phyloP scores from a whole-genome alignment of 2,888 invertebrate genomes.

The Teinopalpus imperialis region DNA sequence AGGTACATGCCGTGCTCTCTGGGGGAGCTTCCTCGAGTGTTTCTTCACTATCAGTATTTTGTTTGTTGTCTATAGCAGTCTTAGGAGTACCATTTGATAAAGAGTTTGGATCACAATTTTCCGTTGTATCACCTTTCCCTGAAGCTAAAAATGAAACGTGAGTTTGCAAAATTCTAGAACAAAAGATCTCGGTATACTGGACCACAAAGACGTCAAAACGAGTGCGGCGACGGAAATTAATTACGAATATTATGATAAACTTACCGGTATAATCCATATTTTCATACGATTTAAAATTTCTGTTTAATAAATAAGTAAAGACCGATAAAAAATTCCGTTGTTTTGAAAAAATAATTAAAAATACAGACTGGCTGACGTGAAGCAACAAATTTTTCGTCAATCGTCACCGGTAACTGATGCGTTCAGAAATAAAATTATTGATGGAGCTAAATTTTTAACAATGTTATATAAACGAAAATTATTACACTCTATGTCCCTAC shows the following conservation, averaged over 20 bases:
- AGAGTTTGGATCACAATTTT: slow-evolving; percentile 79
- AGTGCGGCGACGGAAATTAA: slow-evolving; percentile 15
- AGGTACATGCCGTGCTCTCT: slow-evolving; percentile 61
- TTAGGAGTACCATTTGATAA: slow-evolving; percentile 66
- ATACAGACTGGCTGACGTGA: slow-evolving; percentile 70
- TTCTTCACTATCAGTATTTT: slow-evolving; percentile 63
- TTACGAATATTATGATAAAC: slow-evolving; percentile 35
- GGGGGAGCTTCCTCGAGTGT: slow-evolving; percentile 69
- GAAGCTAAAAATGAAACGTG: slow-evolving; percentile 74
- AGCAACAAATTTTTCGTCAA: slow-evolving; percentile 66
- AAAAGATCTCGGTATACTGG: slow-evolving; percentile 58
- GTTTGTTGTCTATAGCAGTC: slow-evolving; percentile 50
- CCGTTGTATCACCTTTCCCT: slow-evolving; percentile 80
- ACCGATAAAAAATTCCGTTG: slow-evolving; percentile 45
- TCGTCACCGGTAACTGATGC: slow-evolving; percentile 36
- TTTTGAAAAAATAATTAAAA: slow-evolving; percentile 75
- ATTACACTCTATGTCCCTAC: too few relatives aligned
- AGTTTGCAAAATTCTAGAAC: slow-evolving; percentile 77
- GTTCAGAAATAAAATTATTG: slow-evolving; percentile 2
- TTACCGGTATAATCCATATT: slow-evolving; percentile 74
- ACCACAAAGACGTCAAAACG: slow-evolving; percentile 49
- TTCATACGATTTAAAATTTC: slow-evolving; percentile 35
- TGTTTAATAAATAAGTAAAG: slow-evolving; percentile 43
- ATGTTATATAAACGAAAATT: too few relatives aligned
- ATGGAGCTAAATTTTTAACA: neutral